Conservation (phyloP, 2,888 invertebrate species). For the Zygaena filipendulae region DNA sequence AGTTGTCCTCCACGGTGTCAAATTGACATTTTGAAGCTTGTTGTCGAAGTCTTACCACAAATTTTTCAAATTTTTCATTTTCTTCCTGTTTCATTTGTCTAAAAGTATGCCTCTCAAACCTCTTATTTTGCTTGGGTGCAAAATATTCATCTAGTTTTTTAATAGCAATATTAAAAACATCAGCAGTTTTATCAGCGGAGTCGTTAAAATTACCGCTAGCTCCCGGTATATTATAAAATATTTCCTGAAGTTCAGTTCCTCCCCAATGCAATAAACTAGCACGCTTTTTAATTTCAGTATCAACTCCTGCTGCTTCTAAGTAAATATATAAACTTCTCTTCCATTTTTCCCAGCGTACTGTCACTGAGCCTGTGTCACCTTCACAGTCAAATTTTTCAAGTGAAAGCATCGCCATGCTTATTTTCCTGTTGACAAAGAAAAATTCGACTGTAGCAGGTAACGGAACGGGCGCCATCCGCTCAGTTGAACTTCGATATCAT, state of each 20-base stretch:
- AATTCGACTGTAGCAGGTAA: no score
- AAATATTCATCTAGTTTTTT: slow-evolving; percentile 12
- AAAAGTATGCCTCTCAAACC: background rate
- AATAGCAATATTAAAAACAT: slow-evolving; percentile 7
- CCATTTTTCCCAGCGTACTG: slow-evolving; percentile 13
- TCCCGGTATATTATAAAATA: slow-evolving; percentile 4
- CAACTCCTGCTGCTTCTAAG: slow-evolving; percentile 2
- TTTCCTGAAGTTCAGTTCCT: slow-evolving; percentile 2
- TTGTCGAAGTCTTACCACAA: slow-evolving; percentile 2
- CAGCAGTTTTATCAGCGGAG: background rate
- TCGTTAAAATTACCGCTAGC: slow-evolving; percentile 1
- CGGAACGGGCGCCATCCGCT: no score
- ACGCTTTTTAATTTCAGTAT: background rate
- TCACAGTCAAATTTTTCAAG: slow-evolving; percentile 8
- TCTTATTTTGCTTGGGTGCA: slow-evolving; percentile 9
- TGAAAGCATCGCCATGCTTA: no score
- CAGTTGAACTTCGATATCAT: no score
- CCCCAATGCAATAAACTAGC: slow-evolving; percentile 4
- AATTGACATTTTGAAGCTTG: slow-evolving; percentile 3
- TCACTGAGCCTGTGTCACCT: slow-evolving; percentile 5
- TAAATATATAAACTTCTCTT: slow-evolving; percentile 8
- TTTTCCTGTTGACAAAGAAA: no score
- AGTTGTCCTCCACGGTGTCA: background rate
- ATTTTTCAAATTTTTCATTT: slow-evolving; percentile 17
- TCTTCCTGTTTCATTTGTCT: background rate